phyloP scores from a whole-genome alignment of 2,797 vertebrate species.

The Kryptopterus vitreolus region DNA sequence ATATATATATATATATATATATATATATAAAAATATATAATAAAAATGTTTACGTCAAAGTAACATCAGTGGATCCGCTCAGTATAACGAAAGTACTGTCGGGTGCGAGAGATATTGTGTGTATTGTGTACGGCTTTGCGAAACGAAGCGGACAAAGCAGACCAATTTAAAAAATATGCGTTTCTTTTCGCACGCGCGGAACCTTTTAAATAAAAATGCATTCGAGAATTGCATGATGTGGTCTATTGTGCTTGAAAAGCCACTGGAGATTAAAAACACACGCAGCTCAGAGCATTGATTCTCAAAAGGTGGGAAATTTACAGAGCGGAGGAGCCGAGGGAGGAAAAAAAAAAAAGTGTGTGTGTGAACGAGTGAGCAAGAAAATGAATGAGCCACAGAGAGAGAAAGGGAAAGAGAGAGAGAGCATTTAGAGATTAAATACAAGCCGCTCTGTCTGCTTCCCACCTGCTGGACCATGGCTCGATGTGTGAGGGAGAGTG shows the following conservation, averaged over 20 bases:
- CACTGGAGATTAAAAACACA: not conserved
- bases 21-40: too few relatives aligned
- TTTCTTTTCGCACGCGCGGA: not conserved
- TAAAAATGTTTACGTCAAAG: too few relatives aligned
- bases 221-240: not conserved
- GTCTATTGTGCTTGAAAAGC: constrained; percentile 13
- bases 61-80: too few relatives aligned
- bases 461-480: constrained; percentile 22
- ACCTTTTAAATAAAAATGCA: not conserved
- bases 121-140: not conserved
- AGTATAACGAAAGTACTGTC: too few relatives aligned
- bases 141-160: not conserved
- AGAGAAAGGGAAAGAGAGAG: not conserved
- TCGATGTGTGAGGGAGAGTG: constrained; percentile 22
- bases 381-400: constrained; percentile 1
- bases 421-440: constrained; percentile 27
- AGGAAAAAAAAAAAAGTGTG: too few relatives aligned
- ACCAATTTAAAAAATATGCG: not conserved
- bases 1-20: too few relatives aligned
- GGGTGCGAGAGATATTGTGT: too few relatives aligned
- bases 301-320: constrained; percentile 18
- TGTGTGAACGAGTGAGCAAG: not conserved
- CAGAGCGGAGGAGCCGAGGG: constrained; percentile 19
- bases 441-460: constrained; percentile 7
- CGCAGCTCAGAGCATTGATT: not conserved